phyloP scores from a whole-genome alignment of 2,888 invertebrate species.

The Coelopa pilipes region DNA sequence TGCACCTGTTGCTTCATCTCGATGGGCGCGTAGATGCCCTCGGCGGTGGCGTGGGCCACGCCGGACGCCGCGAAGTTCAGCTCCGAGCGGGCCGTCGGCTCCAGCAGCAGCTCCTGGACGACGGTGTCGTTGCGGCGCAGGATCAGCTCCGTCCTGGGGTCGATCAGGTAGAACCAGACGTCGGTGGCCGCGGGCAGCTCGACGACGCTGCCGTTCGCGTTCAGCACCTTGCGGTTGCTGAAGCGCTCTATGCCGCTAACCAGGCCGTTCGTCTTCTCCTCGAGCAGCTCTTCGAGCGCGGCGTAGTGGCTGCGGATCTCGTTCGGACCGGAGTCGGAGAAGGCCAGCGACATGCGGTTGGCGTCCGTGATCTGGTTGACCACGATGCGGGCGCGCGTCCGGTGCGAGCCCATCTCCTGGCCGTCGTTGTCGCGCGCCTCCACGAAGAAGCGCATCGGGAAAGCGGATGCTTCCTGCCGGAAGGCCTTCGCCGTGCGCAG shows the following conservation, averaged over 20 bases:
- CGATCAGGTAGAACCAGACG: constrained; percentile 87
- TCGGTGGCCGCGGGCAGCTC: constrained; percentile 82
- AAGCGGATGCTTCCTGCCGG: constrained; percentile 73
- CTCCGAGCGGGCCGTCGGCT: constrained; percentile 73
- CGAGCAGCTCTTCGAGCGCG: constrained; percentile 67
- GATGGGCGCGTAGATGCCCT: constrained; percentile 72
- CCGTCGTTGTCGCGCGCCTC: constrained; percentile 71
- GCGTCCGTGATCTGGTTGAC: constrained; percentile 80
- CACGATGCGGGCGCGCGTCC: constrained; percentile 62
- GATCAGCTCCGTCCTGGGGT: constrained; percentile 81
- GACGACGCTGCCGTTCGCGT: constrained; percentile 78
- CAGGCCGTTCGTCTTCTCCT: constrained; percentile 73
- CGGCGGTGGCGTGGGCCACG: constrained; percentile 75
- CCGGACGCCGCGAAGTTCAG: constrained; percentile 77
- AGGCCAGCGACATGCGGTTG: constrained; percentile 81
- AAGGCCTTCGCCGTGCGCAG: constrained; percentile 80
- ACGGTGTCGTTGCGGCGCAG: constrained; percentile 77
- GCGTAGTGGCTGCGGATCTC: constrained; percentile 71
- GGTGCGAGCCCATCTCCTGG: constrained; percentile 68
- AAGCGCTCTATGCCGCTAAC: constrained; percentile 85
- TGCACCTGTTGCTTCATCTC: constrained; percentile 64
- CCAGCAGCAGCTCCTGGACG: constrained; percentile 76
- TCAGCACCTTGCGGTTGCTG: constrained; percentile 79
- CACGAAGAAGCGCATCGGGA: constrained; percentile 81
- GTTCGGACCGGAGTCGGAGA: constrained; percentile 80